These are phyloP conservation scores for Aelia acuminata DNA, from an alignment of 2,888 invertebrate species.

Conservation along the genomic window DNA sequence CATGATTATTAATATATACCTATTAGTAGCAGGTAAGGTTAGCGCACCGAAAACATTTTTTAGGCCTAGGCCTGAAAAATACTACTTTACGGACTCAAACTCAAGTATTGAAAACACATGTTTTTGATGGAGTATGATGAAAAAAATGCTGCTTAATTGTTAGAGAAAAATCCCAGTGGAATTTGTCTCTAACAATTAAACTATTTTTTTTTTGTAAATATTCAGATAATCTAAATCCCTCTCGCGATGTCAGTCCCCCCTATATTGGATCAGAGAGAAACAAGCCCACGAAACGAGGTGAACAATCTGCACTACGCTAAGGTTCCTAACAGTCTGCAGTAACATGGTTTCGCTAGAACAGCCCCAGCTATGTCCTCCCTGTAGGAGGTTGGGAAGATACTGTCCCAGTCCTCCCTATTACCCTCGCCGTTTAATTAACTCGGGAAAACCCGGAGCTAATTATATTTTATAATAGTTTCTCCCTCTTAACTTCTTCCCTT, in stretches of 20 bases:
- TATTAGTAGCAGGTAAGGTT: no score
- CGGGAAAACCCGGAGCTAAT: neutral
- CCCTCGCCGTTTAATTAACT: neutral
- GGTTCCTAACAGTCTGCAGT: neutral
- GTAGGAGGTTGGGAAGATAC: neutral
- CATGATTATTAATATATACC: no score
- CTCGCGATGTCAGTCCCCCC: neutral
- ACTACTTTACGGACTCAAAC: no score
- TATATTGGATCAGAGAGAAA: neutral
- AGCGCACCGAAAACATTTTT: no score
- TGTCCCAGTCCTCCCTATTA: neutral
- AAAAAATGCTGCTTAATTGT: no score
- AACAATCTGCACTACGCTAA: neutral
- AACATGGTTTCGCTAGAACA: neutral
- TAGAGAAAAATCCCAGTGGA: no score
- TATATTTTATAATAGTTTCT: constrained; percentile 35
- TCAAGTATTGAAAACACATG: no score
- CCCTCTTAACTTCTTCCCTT: neutral
- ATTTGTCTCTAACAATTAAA: no score
- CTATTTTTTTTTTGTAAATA: no score
- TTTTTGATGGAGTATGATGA: no score
- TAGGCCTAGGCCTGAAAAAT: no score
- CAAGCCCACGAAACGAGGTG: neutral
- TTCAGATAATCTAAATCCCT: no score
- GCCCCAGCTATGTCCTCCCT: neutral